Evolutionary conservation across 2,797 vertebrate species (phyloP).

Genomic region (Phrynocephalus guinanensis): DNA sequence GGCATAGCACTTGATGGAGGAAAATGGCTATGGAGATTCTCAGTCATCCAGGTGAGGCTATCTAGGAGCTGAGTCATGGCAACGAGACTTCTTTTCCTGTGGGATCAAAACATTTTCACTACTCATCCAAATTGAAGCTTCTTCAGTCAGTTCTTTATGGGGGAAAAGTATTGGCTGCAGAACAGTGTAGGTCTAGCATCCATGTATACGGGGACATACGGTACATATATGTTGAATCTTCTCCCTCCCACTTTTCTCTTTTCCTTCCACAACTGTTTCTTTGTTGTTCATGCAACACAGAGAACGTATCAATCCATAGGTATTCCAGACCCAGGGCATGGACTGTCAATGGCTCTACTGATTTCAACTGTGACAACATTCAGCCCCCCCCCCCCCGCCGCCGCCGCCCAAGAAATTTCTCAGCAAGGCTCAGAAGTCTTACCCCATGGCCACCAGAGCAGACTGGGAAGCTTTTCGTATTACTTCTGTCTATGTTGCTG

Average conservation of each 20-base stretch:
- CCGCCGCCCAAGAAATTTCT: not conserved
- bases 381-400: no score
- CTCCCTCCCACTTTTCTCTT: not conserved
- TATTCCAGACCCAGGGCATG: not conserved
- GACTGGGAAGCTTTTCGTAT: no score
- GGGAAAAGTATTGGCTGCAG: no score
- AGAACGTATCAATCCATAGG: not conserved
- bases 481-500: not conserved
- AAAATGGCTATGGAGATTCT: not conserved
- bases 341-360: no score
- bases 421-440: not conserved
- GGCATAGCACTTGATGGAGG: not conserved
- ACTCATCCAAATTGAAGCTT: no score
- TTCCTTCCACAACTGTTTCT: not conserved
- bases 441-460: not conserved
- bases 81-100: no score
- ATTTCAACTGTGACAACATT: not conserved
- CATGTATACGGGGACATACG: not conserved
- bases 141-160: no score
- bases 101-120: no score
- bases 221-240: no score
- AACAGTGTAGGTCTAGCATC: not conserved
- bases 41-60: no score
- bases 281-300: not conserved
- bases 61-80: no score